These are phyloP conservation scores for Champsocephalus gunnari DNA, from an alignment of 2,797 vertebrate species.

Conservation along the genomic window DNA sequence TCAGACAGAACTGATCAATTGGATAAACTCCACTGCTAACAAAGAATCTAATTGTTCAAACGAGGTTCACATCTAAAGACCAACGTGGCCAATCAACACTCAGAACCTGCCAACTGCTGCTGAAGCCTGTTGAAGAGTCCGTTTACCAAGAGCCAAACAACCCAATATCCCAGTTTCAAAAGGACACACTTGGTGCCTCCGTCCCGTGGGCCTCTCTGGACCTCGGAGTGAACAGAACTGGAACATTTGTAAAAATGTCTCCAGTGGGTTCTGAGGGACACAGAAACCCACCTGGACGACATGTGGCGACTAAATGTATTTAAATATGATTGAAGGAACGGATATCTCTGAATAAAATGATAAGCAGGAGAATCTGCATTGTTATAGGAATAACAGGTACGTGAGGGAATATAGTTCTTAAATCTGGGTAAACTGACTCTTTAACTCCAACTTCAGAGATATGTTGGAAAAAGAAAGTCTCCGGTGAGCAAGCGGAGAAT, in stretches of 20 bases:
- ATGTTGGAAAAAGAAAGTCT: neutral
- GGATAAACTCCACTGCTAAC: neutral
- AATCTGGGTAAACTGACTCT: neutral
- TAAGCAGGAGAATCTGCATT: neutral
- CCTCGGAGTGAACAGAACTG: neutral
- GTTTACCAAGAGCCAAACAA: neutral
- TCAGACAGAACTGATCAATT: constrained; percentile 10
- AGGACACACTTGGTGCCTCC: neutral
- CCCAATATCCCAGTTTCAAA: neutral
- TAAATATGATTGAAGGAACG: neutral
- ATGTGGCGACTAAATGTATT: neutral
- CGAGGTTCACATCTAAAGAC: neutral
- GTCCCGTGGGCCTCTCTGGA: neutral
- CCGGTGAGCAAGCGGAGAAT: neutral
- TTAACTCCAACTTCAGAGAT: neutral
- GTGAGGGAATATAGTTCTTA: neutral
- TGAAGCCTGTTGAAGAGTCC: neutral
- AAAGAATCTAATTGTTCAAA: neutral
- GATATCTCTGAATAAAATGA: neutral
- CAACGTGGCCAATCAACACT: neutral
- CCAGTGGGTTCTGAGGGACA: neutral
- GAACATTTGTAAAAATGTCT: neutral
- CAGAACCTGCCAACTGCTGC: neutral
- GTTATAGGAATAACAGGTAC: neutral
- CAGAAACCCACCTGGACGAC: neutral